Base-by-base conservation (phyloP, 2,888 invertebrate species). In the Baccha elongata region DNA sequence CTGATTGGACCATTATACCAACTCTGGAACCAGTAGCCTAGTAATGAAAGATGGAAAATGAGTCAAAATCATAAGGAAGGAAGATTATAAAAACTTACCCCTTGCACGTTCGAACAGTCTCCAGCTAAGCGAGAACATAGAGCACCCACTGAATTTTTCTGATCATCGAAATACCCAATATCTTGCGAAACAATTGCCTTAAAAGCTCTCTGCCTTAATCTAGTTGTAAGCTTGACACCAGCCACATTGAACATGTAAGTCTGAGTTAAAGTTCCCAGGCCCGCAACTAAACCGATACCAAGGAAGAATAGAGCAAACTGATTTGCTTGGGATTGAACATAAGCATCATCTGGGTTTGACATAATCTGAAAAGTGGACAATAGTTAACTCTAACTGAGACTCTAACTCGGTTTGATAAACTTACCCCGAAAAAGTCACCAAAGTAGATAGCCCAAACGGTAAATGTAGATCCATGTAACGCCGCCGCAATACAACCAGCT, bases 391-490 rank as follows among this genome's bases (percentile, higher is more conserved):
- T 19, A 0, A n/a, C 7, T 0, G 0, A 3, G 7, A 0, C n/a
- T n/a, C n/a, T n/a, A n/a, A n/a, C n/a, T n/a, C 1, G n/a, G 10
- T 1, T 0, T 11, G 10, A 0, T 10, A 29, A 50, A 89, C 92
- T 91, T 91, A 94, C 93, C 81, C 94, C 94, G 86, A 95, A 94
- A 42, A 95, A 94, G 87, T 96, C 94, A 35, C 96, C 96, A 86
- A 96, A 96, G n/a, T 96, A 91, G 1, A 96, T 91, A 0, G 96
- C 95, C 88, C 95, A 96, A 40, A 93, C 91, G 0, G 96, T 95
- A 85, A 95, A 94, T 0, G 94, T 93, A 0, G 93, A 91, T 0
- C 96, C 96, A 1, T 95, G 94, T 55, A 93, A 90, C 0, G 94
- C 89, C 0, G 96, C 93, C 0, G 95, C 94, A 1, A 95, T 44